A percentile compares a stretch with the other conserved stretches of the same genome.
Conservation (phyloP, 2,113 vertebrate genomes). For the Myotis yumanensis region DNA sequence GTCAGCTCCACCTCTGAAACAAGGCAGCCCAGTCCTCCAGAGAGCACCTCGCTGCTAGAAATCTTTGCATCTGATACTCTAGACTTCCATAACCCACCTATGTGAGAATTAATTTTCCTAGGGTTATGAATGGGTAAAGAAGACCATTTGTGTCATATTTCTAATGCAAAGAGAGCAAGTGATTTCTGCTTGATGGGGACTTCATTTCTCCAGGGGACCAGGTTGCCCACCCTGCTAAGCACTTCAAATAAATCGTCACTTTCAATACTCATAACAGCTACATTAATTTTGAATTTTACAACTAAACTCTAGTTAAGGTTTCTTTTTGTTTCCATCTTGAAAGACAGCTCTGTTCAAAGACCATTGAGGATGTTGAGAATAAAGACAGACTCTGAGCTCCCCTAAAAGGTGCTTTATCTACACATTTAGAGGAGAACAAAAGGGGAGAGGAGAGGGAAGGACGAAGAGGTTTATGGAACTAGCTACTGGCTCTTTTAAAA, state of each 20-base stretch:
- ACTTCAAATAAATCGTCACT: background rate
- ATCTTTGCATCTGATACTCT: background rate
- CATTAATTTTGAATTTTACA: constrained; percentile 8
- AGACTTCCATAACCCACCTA: background rate
- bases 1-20: background rate
- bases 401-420: background rate
- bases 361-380: background rate
- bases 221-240: background rate
- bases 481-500: background rate
- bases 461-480: background rate
- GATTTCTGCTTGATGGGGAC: background rate
- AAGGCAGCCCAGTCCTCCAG: background rate
- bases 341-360: background rate
- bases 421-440: background rate
- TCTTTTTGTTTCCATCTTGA: background rate
- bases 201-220: background rate
- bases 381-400: background rate
- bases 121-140: constrained; percentile 9
- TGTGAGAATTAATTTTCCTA: background rate
- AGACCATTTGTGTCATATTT: background rate
- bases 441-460: background rate
- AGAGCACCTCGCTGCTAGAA: background rate
- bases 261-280: background rate
- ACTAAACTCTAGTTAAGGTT: background rate
- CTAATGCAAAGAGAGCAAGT: background rate